These are phyloP conservation scores for Hemistola chrysoprasaria DNA, from an alignment of 2,888 invertebrate species.

Conservation along the genomic window DNA sequence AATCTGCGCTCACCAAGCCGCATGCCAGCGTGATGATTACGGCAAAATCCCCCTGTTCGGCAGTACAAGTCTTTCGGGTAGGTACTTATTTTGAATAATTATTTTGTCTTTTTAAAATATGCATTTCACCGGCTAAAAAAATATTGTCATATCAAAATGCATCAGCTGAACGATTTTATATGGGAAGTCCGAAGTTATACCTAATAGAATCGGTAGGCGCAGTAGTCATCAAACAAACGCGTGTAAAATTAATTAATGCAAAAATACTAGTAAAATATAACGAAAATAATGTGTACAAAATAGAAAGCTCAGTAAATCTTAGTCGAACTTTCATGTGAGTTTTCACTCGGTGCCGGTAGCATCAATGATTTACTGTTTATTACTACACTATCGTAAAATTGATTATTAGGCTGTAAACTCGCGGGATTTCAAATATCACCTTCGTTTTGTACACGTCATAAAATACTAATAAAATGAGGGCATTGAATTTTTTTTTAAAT, in stretches of 20 bases:
- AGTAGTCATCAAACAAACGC: no score
- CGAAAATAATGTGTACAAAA: constrained; percentile 7
- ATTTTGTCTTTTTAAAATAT: no score
- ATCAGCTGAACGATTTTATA: no score
- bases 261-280: constrained; percentile 8
- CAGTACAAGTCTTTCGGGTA: no score
- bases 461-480: constrained; percentile 31
- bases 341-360: constrained; percentile 30
- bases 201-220: no score
- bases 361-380: constrained; percentile 30
- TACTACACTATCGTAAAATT: constrained; percentile 33
- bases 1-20: no score
- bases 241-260: background rate
- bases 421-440: constrained; percentile 27
- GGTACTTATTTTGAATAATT: no score
- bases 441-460: constrained; percentile 31
- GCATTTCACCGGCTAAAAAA: no score
- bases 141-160: no score
- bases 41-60: no score
- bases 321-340: constrained; percentile 24
- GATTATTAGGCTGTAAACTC: constrained; percentile 35
- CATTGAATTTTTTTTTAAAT: constrained; percentile 18
- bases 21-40: no score
- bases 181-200: no score
- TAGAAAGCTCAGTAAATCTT: constrained; percentile 27